These are phyloP conservation scores for Oryzias sinensis DNA, from an alignment of 2,797 vertebrate genomes.

Conservation along the genomic window DNA sequence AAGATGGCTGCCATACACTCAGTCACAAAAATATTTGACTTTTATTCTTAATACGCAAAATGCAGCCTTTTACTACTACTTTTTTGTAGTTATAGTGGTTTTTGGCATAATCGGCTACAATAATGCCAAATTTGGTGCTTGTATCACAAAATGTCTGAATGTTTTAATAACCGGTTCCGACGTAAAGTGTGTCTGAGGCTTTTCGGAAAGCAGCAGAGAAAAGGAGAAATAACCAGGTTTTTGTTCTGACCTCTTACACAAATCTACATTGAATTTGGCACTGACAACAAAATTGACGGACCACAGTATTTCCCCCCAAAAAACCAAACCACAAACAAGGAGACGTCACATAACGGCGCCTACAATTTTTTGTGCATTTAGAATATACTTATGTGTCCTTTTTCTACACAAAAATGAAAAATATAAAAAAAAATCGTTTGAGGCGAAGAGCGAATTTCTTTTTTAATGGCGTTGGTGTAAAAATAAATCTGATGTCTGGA, in stretches of 20 bases:
- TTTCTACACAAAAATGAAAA: not conserved
- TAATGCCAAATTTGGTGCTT: no score
- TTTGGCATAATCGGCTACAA: no score
- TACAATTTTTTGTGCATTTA: constrained; percentile 27
- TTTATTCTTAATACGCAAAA: no score
- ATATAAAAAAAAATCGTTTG: constrained; percentile 11
- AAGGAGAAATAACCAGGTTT: constrained; percentile 47
- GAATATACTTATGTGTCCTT: constrained; percentile 21
- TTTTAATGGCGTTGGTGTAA: constrained; percentile 30
- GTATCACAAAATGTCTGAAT: no score
- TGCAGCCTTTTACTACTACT: no score
- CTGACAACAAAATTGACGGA: constrained; percentile 35
- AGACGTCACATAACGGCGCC: constrained; percentile 30
- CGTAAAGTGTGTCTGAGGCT: constrained; percentile 13
- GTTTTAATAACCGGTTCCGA: no score
- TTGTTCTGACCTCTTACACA: constrained; percentile 42
- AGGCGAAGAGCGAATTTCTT: no score
- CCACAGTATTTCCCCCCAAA: constrained; percentile 37
- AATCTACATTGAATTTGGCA: constrained; percentile 67
- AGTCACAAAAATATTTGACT: no score
- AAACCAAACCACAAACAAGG: constrained; percentile 36
- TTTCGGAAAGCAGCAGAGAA: not conserved
- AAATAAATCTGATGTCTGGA: constrained; percentile 15
- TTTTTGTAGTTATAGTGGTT: no score
- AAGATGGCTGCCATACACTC: no score